Conservation (phyloP, 92 coral and sea anemone genomes). For the Phenganax subtilis region DNA sequence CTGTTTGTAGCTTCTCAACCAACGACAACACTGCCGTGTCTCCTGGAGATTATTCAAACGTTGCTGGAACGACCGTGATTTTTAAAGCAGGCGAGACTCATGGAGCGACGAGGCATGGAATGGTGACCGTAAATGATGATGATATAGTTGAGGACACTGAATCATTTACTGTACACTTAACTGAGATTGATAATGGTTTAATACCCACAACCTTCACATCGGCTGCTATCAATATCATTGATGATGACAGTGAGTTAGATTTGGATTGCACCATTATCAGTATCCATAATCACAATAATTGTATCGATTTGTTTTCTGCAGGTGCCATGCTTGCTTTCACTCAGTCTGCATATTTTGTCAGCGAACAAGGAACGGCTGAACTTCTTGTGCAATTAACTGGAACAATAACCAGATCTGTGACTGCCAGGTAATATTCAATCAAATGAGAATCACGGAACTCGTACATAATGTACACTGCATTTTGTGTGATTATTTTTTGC, state of each 20-base stretch:
- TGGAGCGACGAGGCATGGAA: constrained; percentile 8
- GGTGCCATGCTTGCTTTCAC: constrained; percentile 9
- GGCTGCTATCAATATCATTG: background rate
- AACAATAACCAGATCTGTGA: constrained; percentile 18
- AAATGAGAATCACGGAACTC: too few relatives aligned
- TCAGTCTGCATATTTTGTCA: background rate
- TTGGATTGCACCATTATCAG: background rate
- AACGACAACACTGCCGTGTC: constrained; percentile 6
- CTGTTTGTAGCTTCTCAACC: constrained; percentile 7
- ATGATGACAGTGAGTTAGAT: too few relatives aligned
- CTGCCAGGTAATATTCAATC: constrained; percentile 14
- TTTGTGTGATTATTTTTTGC: background rate
- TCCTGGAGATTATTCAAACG: constrained; percentile 23
- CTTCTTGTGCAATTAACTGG: constrained; percentile 31
- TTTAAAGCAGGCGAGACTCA: background rate
- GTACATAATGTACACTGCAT: background rate
- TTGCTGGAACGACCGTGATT: constrained; percentile 12
- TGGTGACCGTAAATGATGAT: constrained; percentile 16
- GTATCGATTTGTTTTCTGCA: background rate
- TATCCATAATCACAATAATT: background rate
- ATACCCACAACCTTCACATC: background rate
- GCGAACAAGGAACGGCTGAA: constrained; percentile 3
- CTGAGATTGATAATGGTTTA: background rate
- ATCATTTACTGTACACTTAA: background rate
- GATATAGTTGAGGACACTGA: constrained; percentile 17